These are phyloP conservation scores for Pseudachorutes palmiensis DNA, from an alignment of 1,140 invertebrate genomes.

Conservation along the genomic window DNA sequence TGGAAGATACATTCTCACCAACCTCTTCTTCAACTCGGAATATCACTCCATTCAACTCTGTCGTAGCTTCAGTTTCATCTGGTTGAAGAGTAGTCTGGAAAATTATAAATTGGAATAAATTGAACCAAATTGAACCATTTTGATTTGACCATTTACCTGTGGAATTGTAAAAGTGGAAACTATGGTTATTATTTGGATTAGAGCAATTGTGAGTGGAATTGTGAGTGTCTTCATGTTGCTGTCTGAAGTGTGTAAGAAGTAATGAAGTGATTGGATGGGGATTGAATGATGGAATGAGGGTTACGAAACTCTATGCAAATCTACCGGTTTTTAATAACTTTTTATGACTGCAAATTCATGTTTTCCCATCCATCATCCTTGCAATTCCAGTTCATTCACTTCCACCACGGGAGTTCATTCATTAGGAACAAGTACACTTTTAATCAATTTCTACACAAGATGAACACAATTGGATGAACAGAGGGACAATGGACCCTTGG, in stretches of 20 bases:
- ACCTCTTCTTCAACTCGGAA: background rate
- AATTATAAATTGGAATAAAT: too few species aligned
- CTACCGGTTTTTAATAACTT: background rate
- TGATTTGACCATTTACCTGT: too few species aligned
- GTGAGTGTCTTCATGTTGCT: too few species aligned
- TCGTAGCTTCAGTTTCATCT: background rate
- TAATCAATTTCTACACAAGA: background rate
- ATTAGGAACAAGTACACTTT: background rate
- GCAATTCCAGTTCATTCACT: background rate
- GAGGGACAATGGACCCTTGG: background rate
- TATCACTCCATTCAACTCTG: background rate
- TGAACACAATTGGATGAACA: constrained; percentile 9
- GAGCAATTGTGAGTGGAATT: too few species aligned
- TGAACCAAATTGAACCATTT: too few species aligned
- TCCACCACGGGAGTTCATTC: background rate
- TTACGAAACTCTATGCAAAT: background rate
- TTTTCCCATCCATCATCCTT: too few species aligned
- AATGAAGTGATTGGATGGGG: too few species aligned
- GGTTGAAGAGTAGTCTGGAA: background rate
- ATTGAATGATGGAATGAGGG: too few species aligned
- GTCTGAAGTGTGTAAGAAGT: too few species aligned
- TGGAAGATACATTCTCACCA: background rate
- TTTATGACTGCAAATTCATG: too few species aligned
- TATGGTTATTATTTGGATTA: too few species aligned
- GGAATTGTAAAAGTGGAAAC: too few species aligned